phyloP scores from a whole-genome alignment of 2,797 vertebrate species.

The Hapalemur alaotrensis region DNA sequence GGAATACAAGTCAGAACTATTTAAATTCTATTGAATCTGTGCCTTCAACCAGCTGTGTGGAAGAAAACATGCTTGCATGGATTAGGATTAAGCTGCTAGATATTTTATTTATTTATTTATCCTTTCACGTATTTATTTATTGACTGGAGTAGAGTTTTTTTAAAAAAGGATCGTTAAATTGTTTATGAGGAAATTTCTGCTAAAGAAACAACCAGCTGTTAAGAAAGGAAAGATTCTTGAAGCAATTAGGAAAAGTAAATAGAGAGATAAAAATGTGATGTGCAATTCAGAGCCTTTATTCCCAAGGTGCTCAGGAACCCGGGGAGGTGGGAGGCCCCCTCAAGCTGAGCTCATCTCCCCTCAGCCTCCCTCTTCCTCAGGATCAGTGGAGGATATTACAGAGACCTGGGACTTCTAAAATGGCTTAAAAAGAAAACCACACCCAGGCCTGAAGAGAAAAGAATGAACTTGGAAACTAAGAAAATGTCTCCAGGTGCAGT shows the following conservation, averaged over 20 bases:
- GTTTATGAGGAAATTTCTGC: conserved; percentile 27
- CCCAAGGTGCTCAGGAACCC: not conserved
- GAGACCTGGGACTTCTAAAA: not conserved
- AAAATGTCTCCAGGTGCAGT: not conserved
- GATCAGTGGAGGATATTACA: not conserved
- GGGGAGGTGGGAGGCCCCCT: not conserved
- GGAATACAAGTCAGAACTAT: not conserved
- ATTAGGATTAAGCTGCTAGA: not conserved
- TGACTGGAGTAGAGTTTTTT: not conserved
- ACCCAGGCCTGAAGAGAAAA: not conserved
- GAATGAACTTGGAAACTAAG: not conserved
- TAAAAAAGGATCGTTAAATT: not conserved
- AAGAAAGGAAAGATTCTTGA: not conserved
- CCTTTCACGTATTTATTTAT: not conserved
- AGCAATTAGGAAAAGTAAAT: conserved; percentile 16
- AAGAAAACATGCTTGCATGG: not conserved
- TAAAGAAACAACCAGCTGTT: conserved; percentile 26
- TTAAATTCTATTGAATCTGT: not conserved
- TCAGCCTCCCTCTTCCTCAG: not conserved
- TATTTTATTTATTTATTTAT: conserved; percentile 30
- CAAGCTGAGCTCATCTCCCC: not conserved
- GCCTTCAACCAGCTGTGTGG: not conserved
- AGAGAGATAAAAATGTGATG: not conserved
- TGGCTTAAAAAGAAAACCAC: not conserved
- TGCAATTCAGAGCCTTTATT: not conserved